Evolutionary conservation across 2,113 vertebrate species (phyloP), one percentile per base, ranked within the genome.

Genomic region (Elephas maximus): DNA sequence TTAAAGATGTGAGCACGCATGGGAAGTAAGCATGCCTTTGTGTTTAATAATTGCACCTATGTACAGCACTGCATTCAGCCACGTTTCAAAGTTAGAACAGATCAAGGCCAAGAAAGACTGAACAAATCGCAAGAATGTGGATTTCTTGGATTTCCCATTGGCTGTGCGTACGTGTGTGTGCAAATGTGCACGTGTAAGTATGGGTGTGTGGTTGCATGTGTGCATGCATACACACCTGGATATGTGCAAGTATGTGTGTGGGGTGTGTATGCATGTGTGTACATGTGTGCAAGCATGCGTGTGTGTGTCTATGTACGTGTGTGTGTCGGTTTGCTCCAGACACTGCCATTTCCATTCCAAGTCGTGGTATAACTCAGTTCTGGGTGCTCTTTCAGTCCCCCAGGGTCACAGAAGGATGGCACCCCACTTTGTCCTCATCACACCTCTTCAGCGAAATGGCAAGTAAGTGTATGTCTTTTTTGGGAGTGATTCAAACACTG

Each of bases 71-170:
- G 63, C 1, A 1, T 37, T 15, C 8, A 9, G 74, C 67, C 48
- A 6, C 6, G 0, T 4, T 21, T 44, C 65, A 6, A 65, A 37
- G 37, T 5, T 37, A n/a, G 24, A 33, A 67, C 24, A n/a, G 4
- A 23, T 2, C 10, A 2, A 62, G 71, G 79, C 44, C 73, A 10
- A 53, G 87, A 78, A 11, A 41, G 0, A 41, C 3, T 8, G 4
- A 78, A 44, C 6, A 41, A 8, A 53, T 6, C 0, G 0, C 45
- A 15, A 62, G 53, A 37, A 44, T 1, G 0, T 6, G 23, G 8
- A 10, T 15, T 67, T 45, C 94, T 77, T 48, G 1, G 41, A 20
- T 21, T 33, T 77, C 63, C 23, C 1, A 2, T 5, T 28, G 67
- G 63, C 0, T 17, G 37, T 28, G 62, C 15, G 17, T 23, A 18